phyloP scores from a whole-genome alignment of 2,113 vertebrate genomes.

The Nibea albiflora region DNA sequence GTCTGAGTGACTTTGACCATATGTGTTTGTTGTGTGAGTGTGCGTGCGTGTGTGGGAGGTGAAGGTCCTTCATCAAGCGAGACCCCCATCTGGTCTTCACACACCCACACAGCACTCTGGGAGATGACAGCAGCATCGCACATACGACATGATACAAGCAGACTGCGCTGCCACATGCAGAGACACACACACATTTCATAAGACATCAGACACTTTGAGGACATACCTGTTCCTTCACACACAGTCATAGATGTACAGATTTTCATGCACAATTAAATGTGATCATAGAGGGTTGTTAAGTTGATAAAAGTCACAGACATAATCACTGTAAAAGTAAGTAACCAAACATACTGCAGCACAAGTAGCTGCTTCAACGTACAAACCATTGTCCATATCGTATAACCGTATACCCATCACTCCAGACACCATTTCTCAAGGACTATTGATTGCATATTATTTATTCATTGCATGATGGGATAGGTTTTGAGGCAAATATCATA shows the following conservation, averaged over 20 bases:
- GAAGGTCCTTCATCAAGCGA: slow-evolving; percentile 69
- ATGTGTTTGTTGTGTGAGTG: slow-evolving; percentile 1
- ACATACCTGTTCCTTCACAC: neutral
- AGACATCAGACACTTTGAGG: neutral
- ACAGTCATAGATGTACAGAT: neutral
- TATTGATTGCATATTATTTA: neutral
- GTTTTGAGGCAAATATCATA: neutral
- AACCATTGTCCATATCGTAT: neutral
- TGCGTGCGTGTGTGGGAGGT: slow-evolving; percentile 54
- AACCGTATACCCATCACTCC: neutral
- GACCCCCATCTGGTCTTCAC: slow-evolving; percentile 76
- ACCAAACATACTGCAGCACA: neutral
- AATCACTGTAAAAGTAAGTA: neutral
- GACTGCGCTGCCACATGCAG: slow-evolving; percentile 10
- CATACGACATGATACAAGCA: slow-evolving; percentile 54
- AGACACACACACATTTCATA: slow-evolving; percentile 16
- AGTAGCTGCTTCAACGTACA: neutral
- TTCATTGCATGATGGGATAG: neutral
- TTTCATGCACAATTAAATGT: neutral
- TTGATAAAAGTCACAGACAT: neutral
- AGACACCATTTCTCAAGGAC: neutral
- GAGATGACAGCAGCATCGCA: slow-evolving; percentile 64
- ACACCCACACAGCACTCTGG: slow-evolving; percentile 65
- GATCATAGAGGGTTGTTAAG: neutral
- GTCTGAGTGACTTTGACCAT: slow-evolving; percentile 24